phyloP scores from a whole-genome alignment of 1,140 invertebrate species.

The Babylonia areolata region DNA sequence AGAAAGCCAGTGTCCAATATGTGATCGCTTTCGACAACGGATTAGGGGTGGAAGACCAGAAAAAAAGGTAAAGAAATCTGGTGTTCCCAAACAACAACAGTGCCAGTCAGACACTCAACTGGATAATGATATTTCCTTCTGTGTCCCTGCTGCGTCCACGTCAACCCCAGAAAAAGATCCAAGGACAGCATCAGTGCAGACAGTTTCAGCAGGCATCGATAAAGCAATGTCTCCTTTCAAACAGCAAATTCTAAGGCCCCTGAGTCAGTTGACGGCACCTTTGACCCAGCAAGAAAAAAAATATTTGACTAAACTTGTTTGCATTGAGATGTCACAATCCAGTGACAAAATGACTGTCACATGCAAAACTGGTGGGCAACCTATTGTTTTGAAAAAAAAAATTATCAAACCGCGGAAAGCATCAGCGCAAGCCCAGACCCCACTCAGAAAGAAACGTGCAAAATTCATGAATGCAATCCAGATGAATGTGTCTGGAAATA shows the following conservation, averaged over 20 bases:
- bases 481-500: neutral
- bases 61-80: no score
- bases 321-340: neutral
- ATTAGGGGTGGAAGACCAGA: no score
- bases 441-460: slow-evolving; percentile 15
- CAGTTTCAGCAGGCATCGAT: no score
- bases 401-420: neutral
- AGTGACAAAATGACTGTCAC: neutral
- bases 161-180: no score
- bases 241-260: neutral
- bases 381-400: slow-evolving; percentile 1
- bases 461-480: neutral
- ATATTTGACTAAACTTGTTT: neutral
- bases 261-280: neutral
- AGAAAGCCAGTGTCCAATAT: no score
- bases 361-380: neutral
- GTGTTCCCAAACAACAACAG: no score
- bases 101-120: no score
- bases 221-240: no score
- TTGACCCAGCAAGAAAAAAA: neutral
- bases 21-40: no score
- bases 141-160: no score
- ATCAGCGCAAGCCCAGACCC: neutral
- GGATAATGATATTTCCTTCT: no score
- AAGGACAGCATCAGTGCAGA: no score